Conservation (phyloP, 2,888 invertebrate genomes). For the Ormyrus thymus region DNA sequence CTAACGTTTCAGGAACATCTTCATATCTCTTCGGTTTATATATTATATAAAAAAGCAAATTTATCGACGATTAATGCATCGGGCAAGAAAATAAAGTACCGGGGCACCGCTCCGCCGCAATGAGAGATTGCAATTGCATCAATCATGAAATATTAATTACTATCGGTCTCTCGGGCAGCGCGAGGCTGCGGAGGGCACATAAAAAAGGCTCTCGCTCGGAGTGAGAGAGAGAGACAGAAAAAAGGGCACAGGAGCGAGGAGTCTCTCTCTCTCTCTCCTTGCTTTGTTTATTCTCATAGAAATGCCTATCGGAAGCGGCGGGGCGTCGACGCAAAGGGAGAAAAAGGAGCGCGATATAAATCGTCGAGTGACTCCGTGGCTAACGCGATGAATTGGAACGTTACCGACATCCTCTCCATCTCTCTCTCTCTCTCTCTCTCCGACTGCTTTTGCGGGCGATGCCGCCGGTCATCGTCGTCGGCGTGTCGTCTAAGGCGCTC, state of each 20-base stretch:
- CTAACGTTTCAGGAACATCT: no score
- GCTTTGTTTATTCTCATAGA: slow-evolving; percentile 42
- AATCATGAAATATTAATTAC: slow-evolving; percentile 40
- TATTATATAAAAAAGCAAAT: no score
- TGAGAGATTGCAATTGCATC: slow-evolving; percentile 29
- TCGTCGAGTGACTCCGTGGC: slow-evolving; percentile 54
- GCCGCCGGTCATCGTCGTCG: background rate
- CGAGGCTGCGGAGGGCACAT: no score
- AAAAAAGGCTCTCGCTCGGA: background rate
- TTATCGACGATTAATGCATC: no score
- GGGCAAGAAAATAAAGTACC: slow-evolving; percentile 5
- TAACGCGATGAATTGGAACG: slow-evolving; percentile 61
- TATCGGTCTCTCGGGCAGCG: background rate
- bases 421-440: slow-evolving; percentile 44
- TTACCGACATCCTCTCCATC: slow-evolving; percentile 55
- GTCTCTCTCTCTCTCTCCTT: background rate
- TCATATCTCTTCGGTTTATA: no score
- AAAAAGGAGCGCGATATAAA: slow-evolving; percentile 30
- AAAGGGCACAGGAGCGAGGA: background rate
- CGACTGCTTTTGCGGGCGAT: background rate
- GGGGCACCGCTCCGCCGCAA: background rate
- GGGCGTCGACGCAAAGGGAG: slow-evolving; percentile 26
- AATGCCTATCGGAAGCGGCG: slow-evolving; percentile 38
- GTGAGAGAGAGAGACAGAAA: background rate
- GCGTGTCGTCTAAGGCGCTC: slow-evolving; percentile 1